phyloP scores from a whole-genome alignment of 2,797 vertebrate genomes.

The Gallinago solitaria region DNA sequence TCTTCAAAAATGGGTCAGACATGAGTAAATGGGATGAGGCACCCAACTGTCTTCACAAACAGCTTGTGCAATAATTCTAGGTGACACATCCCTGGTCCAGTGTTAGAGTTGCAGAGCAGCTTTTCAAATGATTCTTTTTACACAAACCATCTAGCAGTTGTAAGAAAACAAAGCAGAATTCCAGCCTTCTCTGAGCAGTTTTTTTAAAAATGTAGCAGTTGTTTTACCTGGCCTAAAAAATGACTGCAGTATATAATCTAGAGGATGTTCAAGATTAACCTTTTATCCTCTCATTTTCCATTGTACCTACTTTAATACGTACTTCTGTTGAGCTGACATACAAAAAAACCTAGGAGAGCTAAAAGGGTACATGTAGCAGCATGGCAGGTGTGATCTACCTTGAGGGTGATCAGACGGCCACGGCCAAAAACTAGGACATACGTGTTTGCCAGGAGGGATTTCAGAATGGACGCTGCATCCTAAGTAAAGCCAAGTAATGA shows the following conservation, averaged over 20 bases:
- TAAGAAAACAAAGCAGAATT: background rate
- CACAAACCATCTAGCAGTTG: background rate
- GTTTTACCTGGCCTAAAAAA: background rate
- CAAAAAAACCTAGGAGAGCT: constrained; percentile 1
- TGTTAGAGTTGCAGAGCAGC: background rate
- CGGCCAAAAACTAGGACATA: background rate
- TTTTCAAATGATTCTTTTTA: background rate
- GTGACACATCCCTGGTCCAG: background rate
- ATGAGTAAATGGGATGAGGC: background rate
- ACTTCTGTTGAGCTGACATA: background rate
- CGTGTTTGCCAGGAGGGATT: background rate
- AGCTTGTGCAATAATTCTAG: background rate
- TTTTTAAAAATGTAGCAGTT: background rate
- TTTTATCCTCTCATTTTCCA: background rate
- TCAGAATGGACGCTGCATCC: background rate
- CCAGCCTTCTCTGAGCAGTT: background rate
- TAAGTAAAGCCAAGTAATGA: constrained; percentile 20
- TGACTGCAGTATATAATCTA: background rate
- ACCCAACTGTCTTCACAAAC: background rate
- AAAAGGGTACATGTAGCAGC: background rate
- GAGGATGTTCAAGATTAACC: background rate
- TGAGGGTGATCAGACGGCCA: constrained; percentile 19
- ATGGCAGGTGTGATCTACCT: constrained; percentile 46
- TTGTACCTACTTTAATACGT: background rate
- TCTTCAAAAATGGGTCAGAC: background rate